These are phyloP conservation scores for Anisognathus igniventris DNA, from an alignment of 2,797 vertebrate species.

Conservation along the genomic window DNA sequence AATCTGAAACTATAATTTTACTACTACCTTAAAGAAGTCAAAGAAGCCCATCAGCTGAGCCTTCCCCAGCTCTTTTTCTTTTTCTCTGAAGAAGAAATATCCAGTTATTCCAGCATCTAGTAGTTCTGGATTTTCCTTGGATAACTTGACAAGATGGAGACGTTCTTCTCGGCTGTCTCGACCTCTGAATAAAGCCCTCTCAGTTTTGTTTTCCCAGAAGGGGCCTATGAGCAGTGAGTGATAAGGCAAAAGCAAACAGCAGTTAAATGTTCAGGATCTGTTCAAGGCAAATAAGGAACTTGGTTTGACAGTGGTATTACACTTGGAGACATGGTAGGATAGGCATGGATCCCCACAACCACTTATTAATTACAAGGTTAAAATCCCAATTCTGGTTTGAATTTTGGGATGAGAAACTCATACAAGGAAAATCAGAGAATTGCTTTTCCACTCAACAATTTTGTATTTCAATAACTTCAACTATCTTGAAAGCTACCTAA, in stretches of 20 bases:
- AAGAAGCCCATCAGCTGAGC: conserved; percentile 88
- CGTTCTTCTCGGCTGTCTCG: conserved; percentile 91
- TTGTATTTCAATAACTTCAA: background rate
- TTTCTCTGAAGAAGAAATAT: conserved; percentile 93
- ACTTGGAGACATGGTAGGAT: background rate
- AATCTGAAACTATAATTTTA: background rate
- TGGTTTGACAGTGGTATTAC: background rate
- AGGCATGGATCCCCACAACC: background rate
- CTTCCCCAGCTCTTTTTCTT: conserved; percentile 87
- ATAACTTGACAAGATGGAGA: conserved; percentile 83
- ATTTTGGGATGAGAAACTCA: background rate
- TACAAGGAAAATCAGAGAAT: background rate
- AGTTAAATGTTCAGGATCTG: background rate
- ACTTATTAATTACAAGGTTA: background rate
- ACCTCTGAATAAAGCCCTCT: conserved; percentile 88
- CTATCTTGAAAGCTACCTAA: background rate
- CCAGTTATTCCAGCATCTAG: conserved; percentile 92
- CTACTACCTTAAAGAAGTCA: conserved; percentile 92
- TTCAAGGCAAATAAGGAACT: background rate
- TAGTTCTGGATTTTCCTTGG: conserved; percentile 83
- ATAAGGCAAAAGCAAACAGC: conserved; percentile 11
- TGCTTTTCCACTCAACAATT: background rate
- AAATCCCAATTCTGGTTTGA: background rate
- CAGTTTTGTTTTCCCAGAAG: conserved; percentile 86
- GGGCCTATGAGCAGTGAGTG: conserved; percentile 75